phyloP scores from a whole-genome alignment of 2,797 vertebrate species.

The Hybognathus amarus region DNA sequence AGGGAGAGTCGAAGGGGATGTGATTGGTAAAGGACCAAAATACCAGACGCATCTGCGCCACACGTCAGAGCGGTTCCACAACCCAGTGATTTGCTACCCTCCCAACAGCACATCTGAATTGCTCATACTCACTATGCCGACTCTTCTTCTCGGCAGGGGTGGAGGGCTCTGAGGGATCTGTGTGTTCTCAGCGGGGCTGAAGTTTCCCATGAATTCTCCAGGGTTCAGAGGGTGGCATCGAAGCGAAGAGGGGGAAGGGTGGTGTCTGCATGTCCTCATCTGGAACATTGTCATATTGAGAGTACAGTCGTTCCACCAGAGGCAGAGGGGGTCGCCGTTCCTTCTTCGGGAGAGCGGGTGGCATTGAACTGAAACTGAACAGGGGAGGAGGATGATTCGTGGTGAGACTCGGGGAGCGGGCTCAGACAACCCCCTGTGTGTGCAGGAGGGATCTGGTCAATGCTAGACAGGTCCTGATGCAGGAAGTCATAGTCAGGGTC shows the following conservation, averaged over 20 bases:
- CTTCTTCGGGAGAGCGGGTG: slow-evolving; percentile 87
- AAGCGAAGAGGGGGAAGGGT: slow-evolving; percentile 64
- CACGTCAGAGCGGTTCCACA: background rate
- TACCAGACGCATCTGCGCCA: background rate
- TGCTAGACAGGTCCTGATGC: slow-evolving; percentile 86
- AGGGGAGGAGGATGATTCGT: slow-evolving; percentile 80
- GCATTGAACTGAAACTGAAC: slow-evolving; percentile 60
- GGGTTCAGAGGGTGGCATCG: slow-evolving; percentile 64
- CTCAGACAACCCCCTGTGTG: slow-evolving; percentile 74
- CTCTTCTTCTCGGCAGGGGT: slow-evolving; percentile 91
- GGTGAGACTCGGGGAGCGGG: slow-evolving; percentile 81
- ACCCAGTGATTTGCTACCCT: background rate
- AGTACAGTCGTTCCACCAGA: slow-evolving; percentile 74
- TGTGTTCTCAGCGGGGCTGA: slow-evolving; percentile 68
- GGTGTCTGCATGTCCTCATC: slow-evolving; percentile 77
- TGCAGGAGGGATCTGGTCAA: slow-evolving; percentile 78
- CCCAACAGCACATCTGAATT: background rate
- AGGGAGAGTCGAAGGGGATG: too few relatives aligned
- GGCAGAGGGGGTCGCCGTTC: slow-evolving; percentile 77
- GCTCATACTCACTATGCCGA: slow-evolving; percentile 87
- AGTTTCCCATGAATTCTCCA: slow-evolving; percentile 72
- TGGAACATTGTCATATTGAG: slow-evolving; percentile 81
- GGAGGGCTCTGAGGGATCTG: slow-evolving; percentile 85
- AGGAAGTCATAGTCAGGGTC: slow-evolving; percentile 93
- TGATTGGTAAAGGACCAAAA: background rate